These are phyloP conservation scores for Drosophila parabipectinata DNA, from an alignment of 1,140 invertebrate species.

Conservation along the genomic window DNA sequence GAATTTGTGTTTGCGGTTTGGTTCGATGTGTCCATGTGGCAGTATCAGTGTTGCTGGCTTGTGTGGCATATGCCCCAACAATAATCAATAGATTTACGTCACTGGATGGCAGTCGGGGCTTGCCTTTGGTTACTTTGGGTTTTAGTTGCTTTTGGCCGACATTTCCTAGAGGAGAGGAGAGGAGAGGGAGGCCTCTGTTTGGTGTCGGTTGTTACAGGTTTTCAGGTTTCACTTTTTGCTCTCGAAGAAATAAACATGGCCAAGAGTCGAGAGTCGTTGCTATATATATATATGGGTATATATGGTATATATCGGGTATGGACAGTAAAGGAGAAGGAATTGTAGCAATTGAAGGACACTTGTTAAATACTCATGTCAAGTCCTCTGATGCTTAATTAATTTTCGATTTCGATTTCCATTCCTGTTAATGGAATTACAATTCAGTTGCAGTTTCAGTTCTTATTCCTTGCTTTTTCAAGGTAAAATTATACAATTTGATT, in stretches of 20 bases:
- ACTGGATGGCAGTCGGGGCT: constrained; percentile 41
- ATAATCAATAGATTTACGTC: constrained; percentile 79
- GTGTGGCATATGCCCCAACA: constrained; percentile 63
- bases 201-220: constrained; percentile 10
- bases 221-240: constrained; percentile 47
- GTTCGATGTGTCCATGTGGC: constrained; percentile 48
- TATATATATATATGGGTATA: too few species aligned
- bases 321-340: not conserved
- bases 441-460: constrained; percentile 3
- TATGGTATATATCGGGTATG: too few species aligned
- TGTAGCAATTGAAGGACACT: constrained; percentile 31
- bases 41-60: not conserved
- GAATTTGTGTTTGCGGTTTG: constrained; percentile 56
- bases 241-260: constrained; percentile 33
- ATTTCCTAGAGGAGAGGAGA: constrained; percentile 21
- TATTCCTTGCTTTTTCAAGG: not conserved
- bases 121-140: constrained; percentile 15
- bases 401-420: constrained; percentile 33
- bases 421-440: constrained; percentile 38
- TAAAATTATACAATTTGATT: constrained; percentile 14
- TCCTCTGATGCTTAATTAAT: constrained; percentile 32
- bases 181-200: not conserved
- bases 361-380: constrained; percentile 36
- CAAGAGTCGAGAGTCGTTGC: too few species aligned
- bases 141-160: constrained; percentile 29